Evolutionary conservation across 2,888 invertebrate species (phyloP), one percentile per base, ranked within the genome.

Genomic region (Megalurothrips usitatus): DNA sequence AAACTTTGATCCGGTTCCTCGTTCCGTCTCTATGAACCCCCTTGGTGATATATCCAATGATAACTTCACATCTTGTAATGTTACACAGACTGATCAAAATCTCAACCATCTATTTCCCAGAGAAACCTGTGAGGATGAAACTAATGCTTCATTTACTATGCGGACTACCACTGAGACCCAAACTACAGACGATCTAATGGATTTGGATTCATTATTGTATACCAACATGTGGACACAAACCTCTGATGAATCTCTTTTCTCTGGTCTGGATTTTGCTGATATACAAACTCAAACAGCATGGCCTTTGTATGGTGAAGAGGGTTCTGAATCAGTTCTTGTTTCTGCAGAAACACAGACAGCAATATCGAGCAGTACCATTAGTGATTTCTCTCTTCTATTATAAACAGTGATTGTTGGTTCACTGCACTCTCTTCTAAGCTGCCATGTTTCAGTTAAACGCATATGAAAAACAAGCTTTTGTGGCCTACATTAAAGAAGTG

Each of bases 241-340:
- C 1, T 91, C 90, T 84, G 89, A 90, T 82, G 89, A 90, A 79
- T 87, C 90, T 78, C 85, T 91, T 48, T 86, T 89, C 4, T 86
- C 88, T 9, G 91, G 90, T 83, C 86, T 92, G 49, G 84, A 83
- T 81, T 83, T 84, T 80, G 89, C 89, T 28, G 89, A 92, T 84
- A 92, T 90, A 82, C 91, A 92, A 85, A 92, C 92, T 0, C 92
- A 92, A 85, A 92, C 92, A 0, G 88, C 89, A 79, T 90, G 90
- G 89, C 87, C 89, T 0, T 86, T 86, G 81, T 87, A 88, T n/a
- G 85, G 87, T 81, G 89, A 90, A 81, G 68, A 75, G 23, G 26
- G 12, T 2, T 26, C 23, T 23, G 91, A 91, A 83, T 81, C 84
- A 11, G 86, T 89, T 49, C 87, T 91, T 23, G 89, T 89, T 2